Evolutionary conservation across 2,888 invertebrate genomes (phyloP), one percentile per base, ranked within the genome.

Genomic region (Conomelus anceps): DNA sequence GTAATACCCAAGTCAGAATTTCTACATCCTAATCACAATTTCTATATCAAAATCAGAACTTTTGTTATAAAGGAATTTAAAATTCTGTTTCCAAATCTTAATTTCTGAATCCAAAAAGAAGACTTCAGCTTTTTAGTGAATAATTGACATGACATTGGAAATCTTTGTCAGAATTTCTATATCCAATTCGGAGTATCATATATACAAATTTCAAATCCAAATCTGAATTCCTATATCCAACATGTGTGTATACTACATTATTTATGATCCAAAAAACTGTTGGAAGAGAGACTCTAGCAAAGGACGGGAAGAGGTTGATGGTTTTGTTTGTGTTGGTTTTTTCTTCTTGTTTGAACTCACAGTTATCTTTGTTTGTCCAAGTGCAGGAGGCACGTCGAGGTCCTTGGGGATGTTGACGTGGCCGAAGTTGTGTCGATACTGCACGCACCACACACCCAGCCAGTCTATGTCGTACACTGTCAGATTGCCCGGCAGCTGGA

Each of bases 381-480:
- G 93, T 0, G 98, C 98, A 0, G 98, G 98, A 0, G 98, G 98
- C 22, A 98, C 97, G 92, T 98, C 97, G 92, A 98, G 93, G 92
- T 98, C 97, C 92, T 96, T 97, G 0, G 98, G 98, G 89, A 98
- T 96, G 92, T 95, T 94, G 0, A 98, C 97, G 92, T 98, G 97
- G 0, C 98, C 98, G 93, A 98, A 98, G 94, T 98, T 98, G 92
- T 98, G 97, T 6, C 96, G 94, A 93, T 97, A 97, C 92, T 96
- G 96, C n/a, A 98, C 97, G 92, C 98, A 98, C 97, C 98, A 98
- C 0, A 98, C 96, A 0, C 97, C 95, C 29, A 98, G 94, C 98
- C 98, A 98, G 93, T 98, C 97, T 92, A 98, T 97, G 93, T 98
- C 98, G 93, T 98, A 97, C 0, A 98, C 97, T 0, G 98, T 98